Evolutionary conservation across 2,113 vertebrate genomes (phyloP).

Genomic region (Mungos mungo): DNA sequence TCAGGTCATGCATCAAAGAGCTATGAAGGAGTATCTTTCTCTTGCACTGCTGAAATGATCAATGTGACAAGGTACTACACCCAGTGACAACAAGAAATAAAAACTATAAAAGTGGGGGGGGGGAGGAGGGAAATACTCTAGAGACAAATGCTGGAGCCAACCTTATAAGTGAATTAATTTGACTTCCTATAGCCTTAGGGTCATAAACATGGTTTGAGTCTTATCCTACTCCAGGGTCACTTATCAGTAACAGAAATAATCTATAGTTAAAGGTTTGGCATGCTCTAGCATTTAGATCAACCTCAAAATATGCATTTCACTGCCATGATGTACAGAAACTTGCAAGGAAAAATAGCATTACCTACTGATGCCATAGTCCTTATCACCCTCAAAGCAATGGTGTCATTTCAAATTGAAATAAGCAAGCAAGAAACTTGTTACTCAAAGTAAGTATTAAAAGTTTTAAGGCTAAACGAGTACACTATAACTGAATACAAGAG

Average conservation of each 20-base stretch:
- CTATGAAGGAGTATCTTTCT: not conserved
- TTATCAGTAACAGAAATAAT: not conserved
- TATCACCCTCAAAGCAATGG: not conserved
- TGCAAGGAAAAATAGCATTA: not conserved
- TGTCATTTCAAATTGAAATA: conserved; percentile 40
- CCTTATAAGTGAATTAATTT: not conserved
- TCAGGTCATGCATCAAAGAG: not conserved
- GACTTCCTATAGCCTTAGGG: not conserved
- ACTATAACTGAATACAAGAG: not conserved
- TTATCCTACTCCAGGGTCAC: not conserved
- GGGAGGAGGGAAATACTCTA: not conserved
- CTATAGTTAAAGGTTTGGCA: not conserved
- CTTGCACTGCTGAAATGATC: not conserved
- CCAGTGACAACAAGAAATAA: not conserved
- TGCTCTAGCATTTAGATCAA: not conserved
- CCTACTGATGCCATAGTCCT: not conserved
- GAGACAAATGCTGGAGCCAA: not conserved
- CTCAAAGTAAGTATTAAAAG: not conserved
- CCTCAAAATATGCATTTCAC: not conserved
- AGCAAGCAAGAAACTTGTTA: not conserved
- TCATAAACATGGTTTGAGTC: not conserved
- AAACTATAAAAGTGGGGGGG: not conserved
- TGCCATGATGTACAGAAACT: not conserved
- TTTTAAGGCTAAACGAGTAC: not conserved
- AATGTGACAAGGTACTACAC: not conserved